Evolutionary conservation across 2,888 invertebrate species (phyloP), one percentile per base, ranked within the genome.

Genomic region (Cheilosia pagana): DNA sequence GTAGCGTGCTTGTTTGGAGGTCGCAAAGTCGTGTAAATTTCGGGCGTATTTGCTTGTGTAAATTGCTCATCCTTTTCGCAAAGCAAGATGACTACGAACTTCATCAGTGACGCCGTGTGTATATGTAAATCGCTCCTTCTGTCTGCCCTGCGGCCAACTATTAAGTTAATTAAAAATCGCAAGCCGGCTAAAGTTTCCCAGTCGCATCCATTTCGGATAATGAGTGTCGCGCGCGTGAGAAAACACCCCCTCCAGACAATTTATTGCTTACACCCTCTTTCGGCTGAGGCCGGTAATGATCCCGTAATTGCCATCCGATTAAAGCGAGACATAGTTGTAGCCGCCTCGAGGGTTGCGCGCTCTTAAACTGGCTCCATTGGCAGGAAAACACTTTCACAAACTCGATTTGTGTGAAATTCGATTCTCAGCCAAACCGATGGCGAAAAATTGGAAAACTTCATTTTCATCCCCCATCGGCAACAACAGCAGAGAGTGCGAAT

Each of bases 141-240:
- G 25, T 39, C 19, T 25, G 6, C 43, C 72, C 70, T 59, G 68
- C 35, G 70, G 60, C n/a, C 55, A 82, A 85, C 85, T 85, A 85
- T 85, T 85, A 85, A 85, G 85, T 85, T 85, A 85, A 85, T 85
- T 85, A 85, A 85, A 85, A 85, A 85, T 75, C 23, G 57, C 68
- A 63, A 63, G 28, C 72, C 68, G 25, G 53, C 41, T 35, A 55
- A 76, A 81, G 67, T 76, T 81, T 79, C 41, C 28, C 65, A 41
- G 14, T 23, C 45, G 28, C 55, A 16, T 19, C 55, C 53, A 21
- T 4, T 31, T 19, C 55, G 5, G 6, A 28, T 41, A 14, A 57
- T 12, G 35, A 21, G 1, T 39, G 23, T 6, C 16, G 31, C 12
- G 25, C 12, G 14, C 8, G 62, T 16, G n/a, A 45, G 16, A 62